Evolutionary conservation across 1,140 invertebrate genomes (phyloP).

Genomic region (Metopolophium dirhodum): DNA sequence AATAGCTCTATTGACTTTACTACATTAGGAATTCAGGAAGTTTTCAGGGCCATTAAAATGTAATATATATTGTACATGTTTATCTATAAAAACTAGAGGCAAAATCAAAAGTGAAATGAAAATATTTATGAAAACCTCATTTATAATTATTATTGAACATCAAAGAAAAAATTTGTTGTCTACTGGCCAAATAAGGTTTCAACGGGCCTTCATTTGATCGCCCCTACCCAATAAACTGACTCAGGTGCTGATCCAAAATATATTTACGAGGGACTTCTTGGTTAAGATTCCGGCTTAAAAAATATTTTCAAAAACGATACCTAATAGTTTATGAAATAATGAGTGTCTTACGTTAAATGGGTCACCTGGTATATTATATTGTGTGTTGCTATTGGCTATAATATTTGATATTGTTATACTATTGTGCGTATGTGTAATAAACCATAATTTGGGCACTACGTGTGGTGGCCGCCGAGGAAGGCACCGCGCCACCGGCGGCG

Average conservation of each 20-base stretch:
- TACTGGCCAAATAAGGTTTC: background rate
- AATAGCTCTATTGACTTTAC: no score
- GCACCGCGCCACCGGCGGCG: slow-evolving; percentile 19
- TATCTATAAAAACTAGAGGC: background rate
- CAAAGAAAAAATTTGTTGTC: background rate
- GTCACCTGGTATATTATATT: background rate
- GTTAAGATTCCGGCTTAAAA: no score
- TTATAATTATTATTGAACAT: background rate
- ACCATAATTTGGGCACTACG: background rate
- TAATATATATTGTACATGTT: background rate
- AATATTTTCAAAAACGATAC: no score
- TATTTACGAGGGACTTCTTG: background rate
- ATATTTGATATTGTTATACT: background rate
- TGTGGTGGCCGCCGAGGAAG: background rate
- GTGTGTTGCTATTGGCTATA: background rate
- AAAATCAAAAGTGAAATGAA: background rate
- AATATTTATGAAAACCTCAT: background rate
- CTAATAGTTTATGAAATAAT: no score
- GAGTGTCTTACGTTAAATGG: no score
- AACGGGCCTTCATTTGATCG: background rate
- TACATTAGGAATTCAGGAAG: no score
- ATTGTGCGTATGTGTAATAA: background rate
- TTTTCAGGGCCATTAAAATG: background rate
- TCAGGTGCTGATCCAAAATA: background rate
- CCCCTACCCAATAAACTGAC: background rate